Base-by-base conservation (phyloP, 2,797 vertebrate species). In the Tapera naevia region DNA sequence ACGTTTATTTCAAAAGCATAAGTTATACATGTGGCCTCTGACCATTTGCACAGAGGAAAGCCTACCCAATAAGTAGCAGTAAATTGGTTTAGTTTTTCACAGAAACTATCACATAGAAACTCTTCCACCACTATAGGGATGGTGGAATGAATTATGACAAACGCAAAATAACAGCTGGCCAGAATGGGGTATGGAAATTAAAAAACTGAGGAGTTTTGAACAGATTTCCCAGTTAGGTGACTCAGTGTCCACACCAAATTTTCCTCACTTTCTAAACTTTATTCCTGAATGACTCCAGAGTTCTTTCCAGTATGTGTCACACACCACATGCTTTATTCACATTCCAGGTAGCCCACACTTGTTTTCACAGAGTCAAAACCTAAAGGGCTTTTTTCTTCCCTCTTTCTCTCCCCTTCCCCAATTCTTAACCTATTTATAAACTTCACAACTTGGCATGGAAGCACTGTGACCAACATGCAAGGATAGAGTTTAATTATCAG, bases 261-360 rank as follows among this genome's bases (percentile, higher is more conserved):
- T 86, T 79, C 46, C 56, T 80, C 0, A 0, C 45, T 70, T 87
- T 90, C 84, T 66, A 1, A 73, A 66, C 69, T 89, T 73, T 91
- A 57, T 62, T 95, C 70, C 81, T 94, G 91, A 93, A 71, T 0
- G 0, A 58, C 60, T 91, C 75, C 46, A 23, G 91, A 78, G 83
- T 92, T 96, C 67, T 95, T 96, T 91, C 93, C 94, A 91, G 66
- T 0, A 0, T 69, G 46, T 91, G 91, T 95, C 93, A 96, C 4
- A 6, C 32, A 87, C 89, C 90, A 86, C 73, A 89, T 10, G 17
- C 35, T 91, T 71, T 65, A 32, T 43, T 67, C 73, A 18, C 89
- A 91, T 91, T 96, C 79, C 89, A 95, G 91, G 91, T 96, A 91
- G 41, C 79, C 73, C 81, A 86, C 81, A 83, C 69, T 94, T 93